These are phyloP conservation scores for Brienomyrus brachyistius DNA, from an alignment of 2,113 vertebrate genomes.

Conservation along the genomic window DNA sequence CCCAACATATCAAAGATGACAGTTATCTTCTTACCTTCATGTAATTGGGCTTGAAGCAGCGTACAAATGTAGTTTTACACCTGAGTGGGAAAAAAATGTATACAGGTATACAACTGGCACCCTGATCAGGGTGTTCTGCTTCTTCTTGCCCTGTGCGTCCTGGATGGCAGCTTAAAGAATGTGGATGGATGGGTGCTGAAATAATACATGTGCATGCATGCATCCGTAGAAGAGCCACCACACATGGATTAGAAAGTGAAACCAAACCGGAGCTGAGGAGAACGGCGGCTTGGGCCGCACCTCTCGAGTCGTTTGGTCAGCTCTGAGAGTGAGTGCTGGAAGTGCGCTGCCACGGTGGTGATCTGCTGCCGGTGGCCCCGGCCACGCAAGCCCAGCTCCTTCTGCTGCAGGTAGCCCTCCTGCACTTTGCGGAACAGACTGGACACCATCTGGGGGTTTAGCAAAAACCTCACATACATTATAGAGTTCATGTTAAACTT, in stretches of 20 bases:
- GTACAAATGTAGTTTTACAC: conserved; percentile 71
- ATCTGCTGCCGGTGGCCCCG: conserved; percentile 53
- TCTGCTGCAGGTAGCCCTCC: conserved; percentile 49
- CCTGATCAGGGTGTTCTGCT: background rate
- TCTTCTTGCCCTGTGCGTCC: background rate
- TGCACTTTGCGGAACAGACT: conserved; percentile 70
- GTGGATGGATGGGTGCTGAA: background rate
- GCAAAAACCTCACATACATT: background rate
- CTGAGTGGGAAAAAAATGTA: conserved; percentile 45
- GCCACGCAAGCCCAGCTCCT: conserved; percentile 46
- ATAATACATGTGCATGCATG: background rate
- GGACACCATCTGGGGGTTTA: conserved; percentile 64
- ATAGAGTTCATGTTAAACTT: background rate
- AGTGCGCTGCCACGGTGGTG: conserved; percentile 66
- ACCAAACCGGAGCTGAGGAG: background rate
- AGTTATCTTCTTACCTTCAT: conserved; percentile 65
- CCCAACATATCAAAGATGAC: background rate
- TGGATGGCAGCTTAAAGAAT: background rate
- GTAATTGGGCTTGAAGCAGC: conserved; percentile 77
- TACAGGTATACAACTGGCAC: background rate
- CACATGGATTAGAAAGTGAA: background rate
- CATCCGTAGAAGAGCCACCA: background rate
- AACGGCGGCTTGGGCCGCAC: conserved; percentile 44
- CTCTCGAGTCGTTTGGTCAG: conserved; percentile 71
- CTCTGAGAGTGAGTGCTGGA: conserved; percentile 73